These are phyloP conservation scores for Platanista minor DNA, from an alignment of 2,113 vertebrate species.

Conservation along the genomic window DNA sequence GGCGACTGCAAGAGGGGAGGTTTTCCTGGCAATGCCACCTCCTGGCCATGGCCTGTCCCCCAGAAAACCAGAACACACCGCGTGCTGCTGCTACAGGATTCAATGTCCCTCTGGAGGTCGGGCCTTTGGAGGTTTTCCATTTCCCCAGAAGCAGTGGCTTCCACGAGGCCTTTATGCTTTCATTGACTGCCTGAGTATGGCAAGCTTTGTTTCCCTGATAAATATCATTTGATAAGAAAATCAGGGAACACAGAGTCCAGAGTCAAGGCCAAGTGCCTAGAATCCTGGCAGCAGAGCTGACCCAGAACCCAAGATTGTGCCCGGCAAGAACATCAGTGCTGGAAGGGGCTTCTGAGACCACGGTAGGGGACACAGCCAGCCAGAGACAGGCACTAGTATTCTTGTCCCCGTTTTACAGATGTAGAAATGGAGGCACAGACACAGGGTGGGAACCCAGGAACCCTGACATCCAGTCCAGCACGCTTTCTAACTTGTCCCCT, in stretches of 20 bases:
- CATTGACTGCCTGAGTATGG: not conserved
- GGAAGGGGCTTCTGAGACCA: accelerated
- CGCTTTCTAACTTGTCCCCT: accelerated
- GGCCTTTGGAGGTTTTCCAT: slow-evolving; percentile 35
- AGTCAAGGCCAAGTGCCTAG: not conserved
- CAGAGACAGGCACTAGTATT: not conserved
- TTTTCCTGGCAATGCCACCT: accelerated
- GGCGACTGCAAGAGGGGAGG: accelerated
- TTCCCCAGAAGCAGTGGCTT: not conserved
- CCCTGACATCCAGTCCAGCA: accelerated
- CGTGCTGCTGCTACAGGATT: accelerated
- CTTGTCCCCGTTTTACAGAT: not conserved
- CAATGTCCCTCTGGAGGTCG: not conserved
- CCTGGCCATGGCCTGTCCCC: accelerated
- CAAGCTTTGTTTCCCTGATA: slow-evolving; percentile 1
- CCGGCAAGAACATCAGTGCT: accelerated
- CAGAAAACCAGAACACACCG: not conserved
- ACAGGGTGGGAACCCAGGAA: not conserved
- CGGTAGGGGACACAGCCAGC: not conserved
- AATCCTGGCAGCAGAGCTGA: not conserved
- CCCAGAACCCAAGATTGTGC: not conserved
- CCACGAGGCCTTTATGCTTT: not conserved
- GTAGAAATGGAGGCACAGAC: not conserved
- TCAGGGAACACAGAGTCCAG: not conserved
- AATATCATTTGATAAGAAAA: slow-evolving; percentile 21